Conservation (phyloP, 2,113 vertebrate species). For the Heterocephalus glaber region DNA sequence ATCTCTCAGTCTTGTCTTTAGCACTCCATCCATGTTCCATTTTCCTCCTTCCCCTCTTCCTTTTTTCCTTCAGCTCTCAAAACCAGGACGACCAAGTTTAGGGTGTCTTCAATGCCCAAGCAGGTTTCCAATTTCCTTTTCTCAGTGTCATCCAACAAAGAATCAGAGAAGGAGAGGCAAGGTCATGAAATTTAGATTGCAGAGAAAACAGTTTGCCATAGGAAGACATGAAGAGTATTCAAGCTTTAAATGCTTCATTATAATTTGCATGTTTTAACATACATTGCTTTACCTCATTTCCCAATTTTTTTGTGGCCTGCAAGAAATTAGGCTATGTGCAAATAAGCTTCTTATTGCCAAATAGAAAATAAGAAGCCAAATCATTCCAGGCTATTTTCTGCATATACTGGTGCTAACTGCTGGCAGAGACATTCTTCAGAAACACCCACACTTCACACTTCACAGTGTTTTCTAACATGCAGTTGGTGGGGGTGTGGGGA, state of each 20-base stretch:
- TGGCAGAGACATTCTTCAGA: not conserved
- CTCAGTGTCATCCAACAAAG: not conserved
- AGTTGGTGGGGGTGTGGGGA: not conserved
- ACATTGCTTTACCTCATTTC: not conserved
- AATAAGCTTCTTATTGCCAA: conserved; percentile 34
- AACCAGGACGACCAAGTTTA: not conserved
- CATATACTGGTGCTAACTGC: not conserved
- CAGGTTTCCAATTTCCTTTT: not conserved
- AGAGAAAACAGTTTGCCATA: not conserved
- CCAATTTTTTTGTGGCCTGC: not conserved
- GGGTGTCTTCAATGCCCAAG: not conserved
- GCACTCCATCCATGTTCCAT: not conserved
- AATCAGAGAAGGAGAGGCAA: not conserved
- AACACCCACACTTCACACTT: not conserved
- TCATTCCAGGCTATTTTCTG: not conserved
- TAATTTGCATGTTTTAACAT: conserved; percentile 27
- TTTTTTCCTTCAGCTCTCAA: not conserved
- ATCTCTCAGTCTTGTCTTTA: not conserved
- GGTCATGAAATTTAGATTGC: not conserved
- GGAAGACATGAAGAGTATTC: not conserved
- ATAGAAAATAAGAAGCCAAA: not conserved
- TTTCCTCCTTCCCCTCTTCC: not conserved
- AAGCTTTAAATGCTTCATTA: not conserved
- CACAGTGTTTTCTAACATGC: not conserved
- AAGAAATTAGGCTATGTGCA: conserved; percentile 46